Evolutionary conservation across 2,113 vertebrate genomes (phyloP), one percentile per base, ranked within the genome.

Genomic region (Oreotrochilus melanogaster): DNA sequence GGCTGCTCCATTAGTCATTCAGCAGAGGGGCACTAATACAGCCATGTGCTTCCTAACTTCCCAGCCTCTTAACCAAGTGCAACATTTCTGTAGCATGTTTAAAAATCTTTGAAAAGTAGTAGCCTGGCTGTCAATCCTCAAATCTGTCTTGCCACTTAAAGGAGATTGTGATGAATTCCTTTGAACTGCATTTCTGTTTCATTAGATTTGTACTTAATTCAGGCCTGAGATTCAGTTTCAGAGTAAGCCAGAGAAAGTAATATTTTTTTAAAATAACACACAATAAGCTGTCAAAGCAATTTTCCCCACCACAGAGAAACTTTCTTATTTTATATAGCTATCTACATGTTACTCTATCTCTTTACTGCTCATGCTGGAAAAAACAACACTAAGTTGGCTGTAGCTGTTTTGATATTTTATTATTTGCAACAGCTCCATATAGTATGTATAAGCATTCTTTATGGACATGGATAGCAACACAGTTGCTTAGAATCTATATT

Each of bases 121-220:
- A 70, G 33, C 9, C 39, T 61, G 45, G 19, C 42, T 82, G 24
- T 62, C 12, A 14, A 48, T 74, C 39, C 66, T 78, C 17, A 75
- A 64, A 62, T 79, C 56, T 60, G 43, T 6, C 42, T 91, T 95
- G 35, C 61, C 31, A 13, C 17, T 56, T 92, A 64, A 39, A 81
- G 45, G 50, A 92, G 45, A 66, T 72, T 82, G 75, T 85, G 45
- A 87, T 73, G 3, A 78, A 82, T 79, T 82, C 47, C 50, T 81
- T 78, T 82, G 57, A 87, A 50, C 22, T 75, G 17, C n/a, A n/a
- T 92, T 91, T 89, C 58, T 75, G 19, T 85, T 94, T 94, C 25
- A 6, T 79, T 94, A 84, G 39, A 75, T 58, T 93, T 10, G 1
- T 87, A 45, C 31, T 84, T 93, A 67, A 80, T 13, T 92, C 66